Base-by-base conservation (phyloP, 2,797 vertebrate species). In the Hipposideros larvatus region DNA sequence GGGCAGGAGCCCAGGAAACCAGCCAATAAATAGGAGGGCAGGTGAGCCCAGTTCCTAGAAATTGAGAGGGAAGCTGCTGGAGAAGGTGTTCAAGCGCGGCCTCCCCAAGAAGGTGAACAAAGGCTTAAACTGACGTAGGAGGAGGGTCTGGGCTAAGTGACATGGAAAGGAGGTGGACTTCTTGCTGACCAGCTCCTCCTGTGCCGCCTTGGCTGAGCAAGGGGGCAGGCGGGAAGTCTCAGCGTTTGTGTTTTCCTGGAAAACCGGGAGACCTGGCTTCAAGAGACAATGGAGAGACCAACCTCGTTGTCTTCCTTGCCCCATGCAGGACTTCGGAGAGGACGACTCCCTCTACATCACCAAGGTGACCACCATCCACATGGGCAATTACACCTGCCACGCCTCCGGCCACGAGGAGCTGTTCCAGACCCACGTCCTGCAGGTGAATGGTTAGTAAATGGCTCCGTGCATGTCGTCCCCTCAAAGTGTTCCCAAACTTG, bases 371-470 rank as follows among this genome's bases (percentile, higher is more conserved):
- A 99, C 99, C 51, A 98, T 99, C 98, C 99, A 99, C 99, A 99
- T 99, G 99, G 99, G 99, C 96, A 99, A 99, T 98, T 99, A 99
- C 98, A 99, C 99, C 98, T 99, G 99, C 98, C 99, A 99, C 71
- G 99, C 99, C 95, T 99, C 99, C n/a, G 99, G 99, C 98, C 99
- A 99, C 19, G 99, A 99, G 96, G 99, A 99, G 96, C 99, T 99
- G 94, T 98, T 98, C 98, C 99, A 99, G 99, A 99, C 99, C 97
- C 99, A 99, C 99, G 98, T 99, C 98, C 99, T 99, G 98, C 99
- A 99, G 99, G 99, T 99, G 99, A 99, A 99, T 99, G 99, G 99
- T 99, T 99, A 99, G 99, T 99, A 99, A 99, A 98, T 98, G 98
- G 98, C 98, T 98, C 95, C 98, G 6, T 98, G 98, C 94, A 43